These are phyloP conservation scores for Laticauda colubrina DNA, from an alignment of 2,113 vertebrate genomes.

Conservation along the genomic window DNA sequence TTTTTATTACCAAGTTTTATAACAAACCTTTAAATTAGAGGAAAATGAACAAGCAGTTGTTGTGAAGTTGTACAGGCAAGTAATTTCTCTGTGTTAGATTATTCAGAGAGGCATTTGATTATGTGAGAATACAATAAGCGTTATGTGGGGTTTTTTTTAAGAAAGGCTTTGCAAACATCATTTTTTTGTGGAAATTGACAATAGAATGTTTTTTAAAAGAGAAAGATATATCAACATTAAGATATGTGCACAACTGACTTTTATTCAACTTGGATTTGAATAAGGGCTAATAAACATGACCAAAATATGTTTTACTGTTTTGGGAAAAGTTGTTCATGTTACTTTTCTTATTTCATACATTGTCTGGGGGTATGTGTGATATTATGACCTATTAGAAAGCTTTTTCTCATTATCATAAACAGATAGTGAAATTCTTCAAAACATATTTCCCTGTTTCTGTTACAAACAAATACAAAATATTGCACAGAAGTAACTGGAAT, in stretches of 20 bases:
- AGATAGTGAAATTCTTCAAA: not conserved
- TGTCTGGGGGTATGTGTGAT: not conserved
- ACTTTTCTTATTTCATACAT: not conserved
- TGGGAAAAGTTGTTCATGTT: not conserved
- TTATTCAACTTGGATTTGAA: not conserved
- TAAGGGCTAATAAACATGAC: not conserved
- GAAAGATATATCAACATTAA: not conserved
- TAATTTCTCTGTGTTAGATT: conserved; percentile 20
- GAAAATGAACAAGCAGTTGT: not conserved
- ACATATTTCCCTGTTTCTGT: not conserved
- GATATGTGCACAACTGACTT: not conserved
- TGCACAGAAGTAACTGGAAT: not conserved
- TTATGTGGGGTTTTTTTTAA: conserved; percentile 8
- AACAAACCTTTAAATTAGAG: not conserved
- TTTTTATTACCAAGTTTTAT: not conserved
- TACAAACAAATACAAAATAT: not conserved
- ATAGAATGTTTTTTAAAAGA: not conserved
- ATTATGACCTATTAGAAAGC: not conserved
- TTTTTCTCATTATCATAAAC: not conserved
- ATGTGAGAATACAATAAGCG: conserved; percentile 1
- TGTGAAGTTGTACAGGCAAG: not conserved
- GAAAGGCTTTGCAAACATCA: not conserved
- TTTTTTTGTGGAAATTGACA: conserved; percentile 8
- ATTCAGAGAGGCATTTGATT: conserved; percentile 27
- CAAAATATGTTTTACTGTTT: not conserved